phyloP scores from a whole-genome alignment of 2,888 invertebrate genomes.

The Empis stercorea region DNA sequence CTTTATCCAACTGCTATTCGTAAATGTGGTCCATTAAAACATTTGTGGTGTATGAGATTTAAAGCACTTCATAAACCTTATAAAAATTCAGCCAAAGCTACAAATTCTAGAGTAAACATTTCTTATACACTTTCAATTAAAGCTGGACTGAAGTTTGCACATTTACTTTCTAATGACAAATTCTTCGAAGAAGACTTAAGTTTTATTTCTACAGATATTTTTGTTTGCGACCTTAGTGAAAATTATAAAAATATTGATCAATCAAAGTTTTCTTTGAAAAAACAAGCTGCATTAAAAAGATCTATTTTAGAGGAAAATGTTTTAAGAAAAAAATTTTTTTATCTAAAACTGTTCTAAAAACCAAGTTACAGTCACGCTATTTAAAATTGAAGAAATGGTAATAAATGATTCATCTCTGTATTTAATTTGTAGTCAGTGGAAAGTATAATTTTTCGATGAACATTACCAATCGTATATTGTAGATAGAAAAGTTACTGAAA shows the following conservation, averaged over 20 bases:
- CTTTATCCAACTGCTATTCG: constrained; percentile 1
- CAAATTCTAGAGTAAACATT: too few species aligned
- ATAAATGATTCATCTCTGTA: background rate
- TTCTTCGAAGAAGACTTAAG: background rate
- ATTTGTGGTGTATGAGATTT: constrained; percentile 3
- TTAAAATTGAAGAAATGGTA: constrained; percentile 6
- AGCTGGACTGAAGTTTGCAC: too few species aligned
- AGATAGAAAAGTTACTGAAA: constrained; percentile 1
- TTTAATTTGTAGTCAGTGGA: constrained; percentile 2
- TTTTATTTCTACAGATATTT: background rate
- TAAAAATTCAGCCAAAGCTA: background rate
- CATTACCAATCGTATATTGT: constrained; percentile 5
- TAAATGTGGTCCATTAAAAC: constrained; percentile 1
- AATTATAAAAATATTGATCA: background rate
- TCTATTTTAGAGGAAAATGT: too few species aligned
- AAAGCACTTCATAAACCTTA: constrained; percentile 1
- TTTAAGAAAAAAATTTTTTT: constrained; percentile 7
- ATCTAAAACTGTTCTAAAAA: background rate
- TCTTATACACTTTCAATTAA: too few species aligned
- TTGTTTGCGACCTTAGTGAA: background rate
- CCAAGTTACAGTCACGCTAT: background rate
- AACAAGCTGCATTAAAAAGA: too few species aligned
- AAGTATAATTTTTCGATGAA: constrained; percentile 1
- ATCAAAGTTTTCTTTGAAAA: constrained; percentile 1
- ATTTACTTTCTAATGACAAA: background rate